phyloP scores from a whole-genome alignment of 2,113 vertebrate species.

The Catharus bicknelli region DNA sequence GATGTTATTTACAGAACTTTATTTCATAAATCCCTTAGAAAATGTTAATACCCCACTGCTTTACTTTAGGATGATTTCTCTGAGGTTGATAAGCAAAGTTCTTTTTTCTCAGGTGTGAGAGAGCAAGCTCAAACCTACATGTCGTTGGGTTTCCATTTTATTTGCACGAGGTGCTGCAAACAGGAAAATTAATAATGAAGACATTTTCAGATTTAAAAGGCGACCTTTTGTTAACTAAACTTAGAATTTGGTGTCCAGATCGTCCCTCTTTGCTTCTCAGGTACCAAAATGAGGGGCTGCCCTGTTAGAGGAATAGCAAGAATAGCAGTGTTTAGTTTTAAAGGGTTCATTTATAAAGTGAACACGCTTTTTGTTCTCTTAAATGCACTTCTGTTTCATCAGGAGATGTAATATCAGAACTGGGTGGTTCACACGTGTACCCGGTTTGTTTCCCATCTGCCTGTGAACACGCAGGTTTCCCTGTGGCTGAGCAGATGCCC shows the following conservation, averaged over 20 bases:
- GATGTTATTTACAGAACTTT: accelerated
- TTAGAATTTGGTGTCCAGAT: neutral
- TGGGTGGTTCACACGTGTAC: neutral
- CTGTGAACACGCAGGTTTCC: accelerated
- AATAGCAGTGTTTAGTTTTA: neutral
- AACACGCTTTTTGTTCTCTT: neutral
- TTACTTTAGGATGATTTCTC: neutral
- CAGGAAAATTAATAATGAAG: neutral
- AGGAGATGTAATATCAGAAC: neutral
- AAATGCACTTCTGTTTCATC: neutral
- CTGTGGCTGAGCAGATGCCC: neutral
- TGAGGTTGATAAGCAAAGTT: neutral
- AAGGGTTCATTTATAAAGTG: neutral
- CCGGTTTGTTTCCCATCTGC: accelerated
- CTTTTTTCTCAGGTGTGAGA: neutral
- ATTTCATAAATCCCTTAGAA: neutral
- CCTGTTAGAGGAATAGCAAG: neutral
- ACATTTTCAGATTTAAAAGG: neutral
- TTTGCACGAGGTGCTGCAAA: neutral
- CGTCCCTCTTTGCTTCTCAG: accelerated
- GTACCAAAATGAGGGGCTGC: neutral
- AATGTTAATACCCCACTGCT: neutral
- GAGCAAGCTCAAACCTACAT: accelerated
- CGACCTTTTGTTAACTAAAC: neutral
- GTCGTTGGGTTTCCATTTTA: neutral